Evolutionary conservation across 30 jellyfish, hydroid and myxozoan genomes (phyloP).

Genomic region (Hydractinia echinata): DNA sequence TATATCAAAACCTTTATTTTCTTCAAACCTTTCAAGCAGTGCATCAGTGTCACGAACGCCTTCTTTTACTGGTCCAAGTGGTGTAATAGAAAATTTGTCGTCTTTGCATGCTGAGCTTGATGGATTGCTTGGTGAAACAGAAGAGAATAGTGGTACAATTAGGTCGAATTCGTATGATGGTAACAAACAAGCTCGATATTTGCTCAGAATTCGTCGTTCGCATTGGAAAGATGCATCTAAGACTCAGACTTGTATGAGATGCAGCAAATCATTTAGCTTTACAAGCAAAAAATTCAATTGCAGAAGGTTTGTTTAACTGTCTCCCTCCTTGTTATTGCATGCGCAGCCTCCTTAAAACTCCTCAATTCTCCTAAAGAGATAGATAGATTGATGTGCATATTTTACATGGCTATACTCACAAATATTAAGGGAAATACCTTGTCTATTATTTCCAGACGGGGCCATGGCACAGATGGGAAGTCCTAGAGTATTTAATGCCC

Average conservation of each 20-base stretch:
- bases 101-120: constrained; percentile 24
- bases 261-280: constrained; percentile 40
- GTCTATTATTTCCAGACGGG: no score
- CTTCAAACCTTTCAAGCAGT: background rate
- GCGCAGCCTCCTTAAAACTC: no score
- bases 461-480: no score
- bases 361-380: no score
- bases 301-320: constrained; percentile 46
- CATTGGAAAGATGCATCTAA: constrained; percentile 66
- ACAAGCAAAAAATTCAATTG: constrained; percentile 56
- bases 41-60: background rate
- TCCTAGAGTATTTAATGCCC: no score
- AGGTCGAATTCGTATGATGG: background rate
- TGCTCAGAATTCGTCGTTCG: constrained; percentile 23
- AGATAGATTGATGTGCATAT: no score
- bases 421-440: no score
- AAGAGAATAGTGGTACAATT: constrained; percentile 1
- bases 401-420: no score
- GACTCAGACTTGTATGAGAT: constrained; percentile 34
- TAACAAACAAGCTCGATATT: background rate
- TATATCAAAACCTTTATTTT: no score
- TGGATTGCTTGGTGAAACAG: constrained; percentile 13
- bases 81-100: background rate
- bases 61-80: constrained; percentile 13
- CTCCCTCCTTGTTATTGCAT: no score